These are phyloP conservation scores for Cristatella mucedo DNA, from an alignment of 2,888 invertebrate genomes.

Conservation along the genomic window DNA sequence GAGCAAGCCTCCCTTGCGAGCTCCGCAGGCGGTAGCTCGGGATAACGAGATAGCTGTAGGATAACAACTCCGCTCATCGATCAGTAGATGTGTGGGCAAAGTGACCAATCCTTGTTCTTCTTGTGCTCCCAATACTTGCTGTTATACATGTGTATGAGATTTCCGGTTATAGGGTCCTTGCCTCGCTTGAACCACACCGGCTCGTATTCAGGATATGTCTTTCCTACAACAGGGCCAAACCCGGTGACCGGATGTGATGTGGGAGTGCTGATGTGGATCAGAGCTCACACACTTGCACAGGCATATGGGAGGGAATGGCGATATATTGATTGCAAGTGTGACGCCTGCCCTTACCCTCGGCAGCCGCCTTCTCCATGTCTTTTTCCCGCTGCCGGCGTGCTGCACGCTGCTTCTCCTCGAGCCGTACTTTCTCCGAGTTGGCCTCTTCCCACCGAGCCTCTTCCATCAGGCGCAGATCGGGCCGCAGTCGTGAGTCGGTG, in stretches of 20 bases:
- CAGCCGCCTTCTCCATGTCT: slow-evolving; percentile 24
- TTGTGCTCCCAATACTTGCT: slow-evolving; percentile 87
- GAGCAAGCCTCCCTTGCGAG: too few relatives aligned
- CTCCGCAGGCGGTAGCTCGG: too few relatives aligned
- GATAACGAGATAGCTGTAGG: too few relatives aligned
- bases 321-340: too few relatives aligned
- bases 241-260: too few relatives aligned
- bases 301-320: too few relatives aligned
- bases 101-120: slow-evolving; percentile 66
- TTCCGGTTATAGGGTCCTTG: slow-evolving; percentile 49
- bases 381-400: slow-evolving; percentile 60
- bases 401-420: slow-evolving; percentile 88
- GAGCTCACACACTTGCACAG: not conserved
- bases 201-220: slow-evolving; percentile 55
- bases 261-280: not conserved
- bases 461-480: slow-evolving; percentile 96
- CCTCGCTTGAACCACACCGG: slow-evolving; percentile 79
- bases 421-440: slow-evolving; percentile 59
- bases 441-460: slow-evolving; percentile 48
- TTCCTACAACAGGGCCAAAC: slow-evolving; percentile 41
- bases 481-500: slow-evolving; percentile 76
- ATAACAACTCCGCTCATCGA: too few relatives aligned
- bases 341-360: slow-evolving; percentile 28
- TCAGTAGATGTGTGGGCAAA: slow-evolving; percentile 73
- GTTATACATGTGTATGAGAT: slow-evolving; percentile 63